phyloP scores from a whole-genome alignment of 1,140 invertebrate species.

The Octopus bimaculoides region DNA sequence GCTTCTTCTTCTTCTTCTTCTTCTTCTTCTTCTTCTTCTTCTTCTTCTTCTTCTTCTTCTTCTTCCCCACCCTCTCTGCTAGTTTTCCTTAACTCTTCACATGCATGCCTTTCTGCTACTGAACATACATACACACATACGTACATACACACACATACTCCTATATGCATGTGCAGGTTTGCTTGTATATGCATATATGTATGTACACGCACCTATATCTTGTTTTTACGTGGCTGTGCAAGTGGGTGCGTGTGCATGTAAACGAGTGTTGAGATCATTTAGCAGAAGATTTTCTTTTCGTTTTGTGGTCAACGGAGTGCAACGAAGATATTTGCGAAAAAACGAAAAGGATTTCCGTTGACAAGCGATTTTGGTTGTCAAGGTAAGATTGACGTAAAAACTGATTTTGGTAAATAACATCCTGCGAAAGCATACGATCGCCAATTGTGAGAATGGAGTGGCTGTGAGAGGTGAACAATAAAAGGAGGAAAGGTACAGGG shows the following conservation, averaged over 20 bases:
- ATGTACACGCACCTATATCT: neutral
- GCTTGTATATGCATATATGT: neutral
- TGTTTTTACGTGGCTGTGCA: neutral
- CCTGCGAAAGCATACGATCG: no score
- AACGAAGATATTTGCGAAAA: neutral
- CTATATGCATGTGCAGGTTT: neutral
- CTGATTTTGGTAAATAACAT: no score
- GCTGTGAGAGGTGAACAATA: no score
- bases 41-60: neutral
- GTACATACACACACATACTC: neutral
- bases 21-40: neutral
- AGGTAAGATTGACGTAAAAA: no score
- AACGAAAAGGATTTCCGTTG: neutral
- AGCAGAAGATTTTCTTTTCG: neutral
- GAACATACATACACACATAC: neutral
- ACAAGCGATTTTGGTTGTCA: neutral
- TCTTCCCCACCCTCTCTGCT: conserved; percentile 15
- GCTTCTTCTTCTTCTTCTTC: no score
- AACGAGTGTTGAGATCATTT: neutral
- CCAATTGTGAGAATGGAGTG: no score
- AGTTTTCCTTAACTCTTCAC: neutral
- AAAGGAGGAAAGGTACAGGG: no score
- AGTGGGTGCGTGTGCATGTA: neutral
- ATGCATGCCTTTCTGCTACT: neutral
- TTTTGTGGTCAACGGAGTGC: neutral